These are phyloP conservation scores for Leucosticte australis DNA, from an alignment of 2,113 vertebrate genomes.

Conservation along the genomic window DNA sequence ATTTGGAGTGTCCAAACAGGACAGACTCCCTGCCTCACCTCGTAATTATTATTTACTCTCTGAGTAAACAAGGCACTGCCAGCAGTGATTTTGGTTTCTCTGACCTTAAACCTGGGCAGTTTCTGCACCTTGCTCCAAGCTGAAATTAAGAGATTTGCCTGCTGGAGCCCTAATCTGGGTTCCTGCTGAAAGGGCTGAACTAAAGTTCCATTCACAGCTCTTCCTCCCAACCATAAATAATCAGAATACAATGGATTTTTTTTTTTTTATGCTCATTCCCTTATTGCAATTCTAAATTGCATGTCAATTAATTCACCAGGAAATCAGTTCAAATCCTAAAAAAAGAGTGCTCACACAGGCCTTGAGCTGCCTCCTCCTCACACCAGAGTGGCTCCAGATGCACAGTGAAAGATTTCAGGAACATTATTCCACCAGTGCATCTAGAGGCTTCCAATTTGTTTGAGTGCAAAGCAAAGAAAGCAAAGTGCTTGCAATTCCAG, in stretches of 20 bases:
- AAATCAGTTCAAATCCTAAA: neutral
- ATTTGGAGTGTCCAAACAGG: neutral
- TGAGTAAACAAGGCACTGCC: neutral
- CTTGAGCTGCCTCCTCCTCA: neutral
- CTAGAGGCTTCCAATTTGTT: constrained; percentile 1
- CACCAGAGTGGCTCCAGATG: neutral
- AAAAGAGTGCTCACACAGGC: neutral
- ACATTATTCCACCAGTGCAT: neutral
- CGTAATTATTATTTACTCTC: neutral
- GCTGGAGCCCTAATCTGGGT: neutral
- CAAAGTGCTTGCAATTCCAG: neutral
- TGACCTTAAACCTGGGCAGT: neutral
- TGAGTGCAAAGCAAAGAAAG: neutral
- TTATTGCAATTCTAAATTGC: neutral
- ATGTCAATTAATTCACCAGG: neutral
- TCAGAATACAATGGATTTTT: neutral
- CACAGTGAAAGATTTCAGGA: neutral
- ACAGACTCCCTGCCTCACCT: neutral
- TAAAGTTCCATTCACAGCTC: neutral
- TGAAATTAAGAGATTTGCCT: neutral
- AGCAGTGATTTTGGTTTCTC: neutral
- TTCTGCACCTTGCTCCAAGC: neutral
- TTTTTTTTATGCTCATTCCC: neutral
- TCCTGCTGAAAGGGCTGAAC: neutral
- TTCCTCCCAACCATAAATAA: neutral